Base-by-base conservation (phyloP, 1,140 invertebrate species). In the Mercenaria mercenaria region DNA sequence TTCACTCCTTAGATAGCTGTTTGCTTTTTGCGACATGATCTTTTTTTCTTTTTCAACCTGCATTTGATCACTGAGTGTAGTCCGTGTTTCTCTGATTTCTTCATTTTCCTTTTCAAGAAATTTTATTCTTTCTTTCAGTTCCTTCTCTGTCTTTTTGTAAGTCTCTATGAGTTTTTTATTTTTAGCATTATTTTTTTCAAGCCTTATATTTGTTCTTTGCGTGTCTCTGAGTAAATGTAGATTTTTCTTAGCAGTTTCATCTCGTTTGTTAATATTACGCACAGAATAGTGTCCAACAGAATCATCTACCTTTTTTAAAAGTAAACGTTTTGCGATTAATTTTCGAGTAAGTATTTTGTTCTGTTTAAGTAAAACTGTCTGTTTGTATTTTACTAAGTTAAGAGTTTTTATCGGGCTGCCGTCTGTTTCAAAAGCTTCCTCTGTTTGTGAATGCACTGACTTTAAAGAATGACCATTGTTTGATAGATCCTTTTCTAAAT, bases 261-360 rank as follows among this genome's bases (percentile, higher is more conserved):
- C 80, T 39, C 47, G 32, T 50, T 83, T 84, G 29, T 43, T 83
- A 1, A 90, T 37, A 79, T 90, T 90, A 50, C 47, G 37, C 56
- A 90, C 72, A 76, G 88, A 90, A 77, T 90, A 84, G 41, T 84
- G 80, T 47, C 88, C 88, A 20, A 43, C 43, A n/a, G 67, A 39
- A 23, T n/a, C 29, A 32, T 39, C 34, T n/a, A 72, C 37, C 18
- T 72, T 43, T 43, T n/a, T 39, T 18, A 72, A 72, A 6, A 39
- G 34, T 39, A 20, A 20, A 20, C 23, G 10, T 72, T 47, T 72
- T 41, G 11, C 34, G 4, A 39, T 39, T 72, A 39, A 18, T 72
- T 72, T 13, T 29, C 4, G 1, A 10, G 23, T 64, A 23, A 29
- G 4, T 29, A 64, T 4, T 23, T 64, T 47, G 15, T 64, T 64